Conservation (phyloP, 2,888 invertebrate genomes). For the Lycaena phlaeas region DNA sequence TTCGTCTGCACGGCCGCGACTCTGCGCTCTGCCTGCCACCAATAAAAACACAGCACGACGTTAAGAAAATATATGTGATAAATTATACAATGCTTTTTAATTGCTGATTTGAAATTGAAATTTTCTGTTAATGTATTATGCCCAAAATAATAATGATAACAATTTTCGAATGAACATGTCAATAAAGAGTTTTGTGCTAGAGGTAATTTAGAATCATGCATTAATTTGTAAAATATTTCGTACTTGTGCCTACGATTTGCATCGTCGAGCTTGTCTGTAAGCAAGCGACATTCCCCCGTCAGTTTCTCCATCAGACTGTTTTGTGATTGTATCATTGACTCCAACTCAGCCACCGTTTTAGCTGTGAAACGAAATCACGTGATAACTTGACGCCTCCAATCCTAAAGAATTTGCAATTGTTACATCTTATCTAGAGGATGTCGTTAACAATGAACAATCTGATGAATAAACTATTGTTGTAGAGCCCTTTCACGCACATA, state of each 20-base stretch:
- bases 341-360: slow-evolving; percentile 91
- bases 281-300: slow-evolving; percentile 89
- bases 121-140: too few relatives aligned
- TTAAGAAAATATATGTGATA: slow-evolving; percentile 34
- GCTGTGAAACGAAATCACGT: slow-evolving; percentile 65
- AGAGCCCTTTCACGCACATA: slow-evolving; percentile 61
- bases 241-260: slow-evolving; percentile 92
- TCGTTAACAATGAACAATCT: slow-evolving; percentile 55
- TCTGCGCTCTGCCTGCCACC: slow-evolving; percentile 72
- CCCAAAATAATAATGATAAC: slow-evolving; percentile 57
- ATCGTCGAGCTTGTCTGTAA: slow-evolving; percentile 92
- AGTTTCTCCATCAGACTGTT: slow-evolving; percentile 94
- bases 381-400: background rate
- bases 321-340: slow-evolving; percentile 91
- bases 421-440: background rate
- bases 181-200: background rate
- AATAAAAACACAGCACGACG: slow-evolving; percentile 74
- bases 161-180: slow-evolving; percentile 16
- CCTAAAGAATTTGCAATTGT: background rate
- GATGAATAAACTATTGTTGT: slow-evolving; percentile 80
- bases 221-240: slow-evolving; percentile 56
- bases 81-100: too few relatives aligned
- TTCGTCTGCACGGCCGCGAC: slow-evolving; percentile 68
- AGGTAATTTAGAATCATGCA: slow-evolving; percentile 33
- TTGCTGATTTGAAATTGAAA: too few relatives aligned